A percentile compares a stretch with the other conserved stretches of the same genome.
These are phyloP conservation scores for Apamea monoglypha DNA, from an alignment of 2,888 invertebrate genomes.

Conservation along the genomic window DNA sequence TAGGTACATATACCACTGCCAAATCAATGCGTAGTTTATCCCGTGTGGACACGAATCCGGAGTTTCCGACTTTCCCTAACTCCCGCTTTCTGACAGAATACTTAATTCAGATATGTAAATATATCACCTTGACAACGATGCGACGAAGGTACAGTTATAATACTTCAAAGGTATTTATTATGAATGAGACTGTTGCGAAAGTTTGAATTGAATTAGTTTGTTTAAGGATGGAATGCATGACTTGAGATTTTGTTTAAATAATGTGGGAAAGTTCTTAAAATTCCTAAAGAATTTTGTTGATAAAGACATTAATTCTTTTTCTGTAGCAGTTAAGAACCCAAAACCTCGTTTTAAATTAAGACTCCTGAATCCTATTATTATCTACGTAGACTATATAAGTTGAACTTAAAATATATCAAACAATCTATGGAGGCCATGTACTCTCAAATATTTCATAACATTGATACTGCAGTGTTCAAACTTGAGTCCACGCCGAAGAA, in stretches of 20 bases:
- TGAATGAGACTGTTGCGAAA: conserved; percentile 37
- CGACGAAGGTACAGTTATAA: conserved; percentile 45
- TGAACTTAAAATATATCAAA: background rate
- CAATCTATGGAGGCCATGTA: background rate
- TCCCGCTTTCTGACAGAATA: conserved; percentile 46
- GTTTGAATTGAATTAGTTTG: conserved; percentile 33
- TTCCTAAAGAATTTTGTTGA: background rate
- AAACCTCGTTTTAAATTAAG: background rate
- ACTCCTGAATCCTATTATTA: background rate
- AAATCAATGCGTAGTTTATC: conserved; percentile 26
- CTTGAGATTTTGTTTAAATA: background rate
- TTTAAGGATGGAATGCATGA: conserved; percentile 1
- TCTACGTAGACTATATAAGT: background rate
- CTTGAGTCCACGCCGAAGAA: background rate
- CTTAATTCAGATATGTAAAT: conserved; percentile 70
- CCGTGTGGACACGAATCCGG: background rate
- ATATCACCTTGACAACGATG: conserved; percentile 49
- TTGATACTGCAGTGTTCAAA: background rate
- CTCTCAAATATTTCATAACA: background rate
- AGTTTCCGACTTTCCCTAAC: conserved; percentile 18
- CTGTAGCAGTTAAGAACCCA: background rate
- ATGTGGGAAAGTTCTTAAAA: background rate
- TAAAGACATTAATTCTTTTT: background rate
- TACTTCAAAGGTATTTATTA: conserved; percentile 56
- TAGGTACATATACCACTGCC: background rate